phyloP scores from a whole-genome alignment of 2,113 vertebrate species.

The Oncorhynchus keta region DNA sequence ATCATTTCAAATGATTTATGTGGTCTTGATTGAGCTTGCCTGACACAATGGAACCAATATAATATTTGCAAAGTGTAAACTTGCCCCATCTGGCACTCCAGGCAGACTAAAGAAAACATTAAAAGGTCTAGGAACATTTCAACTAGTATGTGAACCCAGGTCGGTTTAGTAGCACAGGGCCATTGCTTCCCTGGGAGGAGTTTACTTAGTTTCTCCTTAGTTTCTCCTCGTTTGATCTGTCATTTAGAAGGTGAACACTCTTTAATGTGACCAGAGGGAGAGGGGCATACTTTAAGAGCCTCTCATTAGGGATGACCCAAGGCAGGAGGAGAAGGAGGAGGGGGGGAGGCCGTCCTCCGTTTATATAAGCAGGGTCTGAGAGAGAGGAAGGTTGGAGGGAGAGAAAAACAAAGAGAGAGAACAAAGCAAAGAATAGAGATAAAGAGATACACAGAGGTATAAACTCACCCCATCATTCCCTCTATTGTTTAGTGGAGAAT shows the following conservation, averaged over 20 bases:
- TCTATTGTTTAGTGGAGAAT: no score
- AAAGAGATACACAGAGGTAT: neutral
- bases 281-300: slow-evolving; percentile 47
- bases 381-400: slow-evolving; percentile 13
- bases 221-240: slow-evolving; percentile 36
- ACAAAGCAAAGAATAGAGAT: no score
- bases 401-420: neutral
- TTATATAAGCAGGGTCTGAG: neutral
- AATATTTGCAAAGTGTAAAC: no score
- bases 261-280: slow-evolving; percentile 38
- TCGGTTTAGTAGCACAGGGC: neutral
- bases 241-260: slow-evolving; percentile 31
- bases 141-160: neutral
- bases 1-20: no score
- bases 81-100: no score
- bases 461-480: no score
- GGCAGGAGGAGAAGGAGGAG: slow-evolving; percentile 5
- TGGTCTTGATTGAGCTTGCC: no score
- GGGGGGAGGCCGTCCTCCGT: neutral
- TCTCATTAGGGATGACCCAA: slow-evolving; percentile 56
- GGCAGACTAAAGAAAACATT: no score
- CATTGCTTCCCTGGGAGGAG: slow-evolving; percentile 19
- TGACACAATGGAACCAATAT: no score
- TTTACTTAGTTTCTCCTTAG: slow-evolving; percentile 22
- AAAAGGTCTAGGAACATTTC: no score